phyloP scores from a whole-genome alignment of 2,797 vertebrate genomes.

The Chrysocyon brachyurus region DNA sequence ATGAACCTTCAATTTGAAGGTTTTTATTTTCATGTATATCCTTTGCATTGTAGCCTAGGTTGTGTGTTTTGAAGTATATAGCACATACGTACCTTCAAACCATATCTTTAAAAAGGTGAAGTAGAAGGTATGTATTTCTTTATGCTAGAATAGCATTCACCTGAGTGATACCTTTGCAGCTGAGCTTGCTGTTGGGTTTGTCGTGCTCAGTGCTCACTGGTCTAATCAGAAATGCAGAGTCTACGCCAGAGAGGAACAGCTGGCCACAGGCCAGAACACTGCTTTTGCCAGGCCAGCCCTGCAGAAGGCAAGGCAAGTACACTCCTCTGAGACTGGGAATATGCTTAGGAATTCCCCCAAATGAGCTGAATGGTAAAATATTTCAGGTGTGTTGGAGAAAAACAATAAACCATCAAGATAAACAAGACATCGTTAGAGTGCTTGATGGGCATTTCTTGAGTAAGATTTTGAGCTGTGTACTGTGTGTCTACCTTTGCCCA shows the following conservation, averaged over 20 bases:
- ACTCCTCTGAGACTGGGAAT: not conserved
- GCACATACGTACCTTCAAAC: not conserved
- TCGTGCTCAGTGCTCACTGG: not conserved
- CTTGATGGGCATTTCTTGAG: not conserved
- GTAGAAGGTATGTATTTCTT: not conserved
- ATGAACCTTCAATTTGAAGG: not conserved
- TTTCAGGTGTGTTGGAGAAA: not conserved
- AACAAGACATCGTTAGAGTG: conserved; percentile 32
- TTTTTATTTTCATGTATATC: not conserved
- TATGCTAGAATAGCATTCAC: not conserved
- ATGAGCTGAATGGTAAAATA: not conserved
- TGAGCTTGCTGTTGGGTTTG: conserved; percentile 15
- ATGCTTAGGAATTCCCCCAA: not conserved
- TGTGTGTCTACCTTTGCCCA: conserved; percentile 35
- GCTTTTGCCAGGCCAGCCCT: not conserved
- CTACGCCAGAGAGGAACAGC: not conserved
- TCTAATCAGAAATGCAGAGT: conserved; percentile 22
- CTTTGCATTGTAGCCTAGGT: not conserved
- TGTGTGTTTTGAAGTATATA: not conserved
- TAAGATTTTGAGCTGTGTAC: not conserved
- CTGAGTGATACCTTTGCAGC: not conserved
- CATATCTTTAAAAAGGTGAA: not conserved
- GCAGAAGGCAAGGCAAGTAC: not conserved
- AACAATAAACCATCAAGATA: conserved; percentile 7
- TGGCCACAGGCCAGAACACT: not conserved